phyloP scores from a whole-genome alignment of 92 coral and sea anemone species.

The Meandrina meandrites region DNA sequence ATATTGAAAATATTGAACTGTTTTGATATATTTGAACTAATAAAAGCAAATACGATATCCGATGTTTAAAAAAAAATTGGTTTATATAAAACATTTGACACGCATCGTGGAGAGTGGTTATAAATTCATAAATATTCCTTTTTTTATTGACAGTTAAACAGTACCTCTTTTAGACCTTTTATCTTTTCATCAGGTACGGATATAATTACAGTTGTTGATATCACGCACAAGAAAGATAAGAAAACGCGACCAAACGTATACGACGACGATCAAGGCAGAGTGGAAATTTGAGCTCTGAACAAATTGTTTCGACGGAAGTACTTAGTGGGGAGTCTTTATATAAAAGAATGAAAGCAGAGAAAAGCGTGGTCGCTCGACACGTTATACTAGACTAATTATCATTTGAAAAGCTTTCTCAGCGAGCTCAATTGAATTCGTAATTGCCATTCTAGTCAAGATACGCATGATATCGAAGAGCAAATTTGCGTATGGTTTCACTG shows the following conservation, averaged over 20 bases:
- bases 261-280: not conserved
- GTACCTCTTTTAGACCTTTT: not conserved
- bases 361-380: not conserved
- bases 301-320: not conserved
- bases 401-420: conserved; percentile 19
- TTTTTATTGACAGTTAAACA: not conserved
- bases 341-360: no score
- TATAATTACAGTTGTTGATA: not conserved
- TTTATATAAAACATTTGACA: not conserved
- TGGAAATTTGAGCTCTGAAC: not conserved
- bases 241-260: not conserved
- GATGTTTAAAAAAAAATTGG: not conserved
- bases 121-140: not conserved
- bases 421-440: conserved; percentile 19
- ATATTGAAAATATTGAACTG: not conserved
- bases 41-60: not conserved
- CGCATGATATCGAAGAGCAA: not conserved
- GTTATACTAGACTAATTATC: not conserved
- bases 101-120: not conserved
- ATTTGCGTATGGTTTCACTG: not conserved
- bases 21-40: not conserved
- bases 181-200: not conserved
- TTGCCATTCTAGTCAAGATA: not conserved
- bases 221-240: no score
- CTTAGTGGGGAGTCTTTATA: not conserved